Conservation (phyloP, 2,888 invertebrate genomes). For the Diachrysia chrysitis region DNA sequence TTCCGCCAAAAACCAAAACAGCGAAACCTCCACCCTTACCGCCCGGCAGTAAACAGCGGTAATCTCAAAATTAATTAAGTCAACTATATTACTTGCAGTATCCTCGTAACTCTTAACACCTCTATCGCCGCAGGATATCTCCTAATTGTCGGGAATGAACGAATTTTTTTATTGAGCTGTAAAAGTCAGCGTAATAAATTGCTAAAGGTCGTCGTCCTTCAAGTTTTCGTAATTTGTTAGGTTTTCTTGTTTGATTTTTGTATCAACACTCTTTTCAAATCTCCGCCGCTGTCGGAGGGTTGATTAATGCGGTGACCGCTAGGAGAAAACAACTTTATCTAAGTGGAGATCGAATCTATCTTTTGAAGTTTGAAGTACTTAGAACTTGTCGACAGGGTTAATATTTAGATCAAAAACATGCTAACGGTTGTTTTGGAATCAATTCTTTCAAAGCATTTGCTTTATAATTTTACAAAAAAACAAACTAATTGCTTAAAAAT, state of each 20-base stretch:
- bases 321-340: slow-evolving; percentile 35
- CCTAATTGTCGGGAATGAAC: slow-evolving; percentile 72
- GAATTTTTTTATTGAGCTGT: slow-evolving; percentile 82
- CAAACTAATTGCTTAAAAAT: background rate
- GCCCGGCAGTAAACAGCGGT: slow-evolving; percentile 61
- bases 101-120: slow-evolving; percentile 58
- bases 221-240: slow-evolving; percentile 69
- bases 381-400: background rate
- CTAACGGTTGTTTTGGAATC: background rate
- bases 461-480: background rate
- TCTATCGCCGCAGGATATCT: slow-evolving; percentile 47
- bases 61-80: slow-evolving; percentile 74
- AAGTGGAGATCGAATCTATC: slow-evolving; percentile 26
- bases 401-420: background rate
- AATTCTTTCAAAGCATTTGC: background rate
- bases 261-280: slow-evolving; percentile 37
- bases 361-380: slow-evolving; percentile 11
- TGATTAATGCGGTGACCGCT: slow-evolving; percentile 46
- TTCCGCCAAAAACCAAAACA: background rate
- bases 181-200: slow-evolving; percentile 82
- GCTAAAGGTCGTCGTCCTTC: slow-evolving; percentile 75
- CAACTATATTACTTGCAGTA: slow-evolving; percentile 65
- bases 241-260: slow-evolving; percentile 52
- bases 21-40: background rate
- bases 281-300: slow-evolving; percentile 12